phyloP scores from a whole-genome alignment of 2,113 vertebrate species.

The Pomatostomus ruficeps region DNA sequence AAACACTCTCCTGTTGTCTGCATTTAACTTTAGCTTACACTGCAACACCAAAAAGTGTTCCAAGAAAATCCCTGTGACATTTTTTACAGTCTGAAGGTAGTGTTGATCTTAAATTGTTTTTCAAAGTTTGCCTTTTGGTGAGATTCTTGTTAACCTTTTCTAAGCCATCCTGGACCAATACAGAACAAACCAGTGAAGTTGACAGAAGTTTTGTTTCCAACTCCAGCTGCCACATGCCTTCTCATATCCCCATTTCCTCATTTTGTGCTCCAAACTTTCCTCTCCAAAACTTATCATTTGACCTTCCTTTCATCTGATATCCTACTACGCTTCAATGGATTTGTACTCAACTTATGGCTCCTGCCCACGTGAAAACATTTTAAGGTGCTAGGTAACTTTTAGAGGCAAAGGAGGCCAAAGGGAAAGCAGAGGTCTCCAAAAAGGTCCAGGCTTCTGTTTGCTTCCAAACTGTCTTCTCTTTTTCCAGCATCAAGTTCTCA shows the following conservation, averaged over 20 bases:
- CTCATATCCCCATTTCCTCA: background rate
- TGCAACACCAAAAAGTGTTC: background rate
- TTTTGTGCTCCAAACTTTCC: background rate
- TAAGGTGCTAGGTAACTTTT: background rate
- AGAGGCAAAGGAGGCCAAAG: background rate
- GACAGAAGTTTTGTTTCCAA: background rate
- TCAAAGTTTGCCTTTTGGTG: background rate
- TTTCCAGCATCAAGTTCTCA: background rate
- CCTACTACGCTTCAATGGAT: background rate
- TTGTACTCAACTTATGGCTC: background rate
- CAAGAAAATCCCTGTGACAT: background rate
- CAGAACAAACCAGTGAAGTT: background rate
- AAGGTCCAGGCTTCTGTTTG: background rate
- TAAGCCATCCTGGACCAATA: background rate
- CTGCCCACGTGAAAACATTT: background rate
- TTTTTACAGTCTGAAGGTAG: background rate
- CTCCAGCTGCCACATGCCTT: background rate
- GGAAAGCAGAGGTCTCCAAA: background rate
- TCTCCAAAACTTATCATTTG: background rate
- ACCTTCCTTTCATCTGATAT: background rate
- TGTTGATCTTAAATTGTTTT: background rate
- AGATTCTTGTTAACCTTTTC: background rate
- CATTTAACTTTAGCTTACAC: background rate
- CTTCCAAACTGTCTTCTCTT: background rate
- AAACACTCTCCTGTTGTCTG: background rate